These are phyloP conservation scores for Patella depressa DNA, from an alignment of 2,888 invertebrate species.

Conservation along the genomic window DNA sequence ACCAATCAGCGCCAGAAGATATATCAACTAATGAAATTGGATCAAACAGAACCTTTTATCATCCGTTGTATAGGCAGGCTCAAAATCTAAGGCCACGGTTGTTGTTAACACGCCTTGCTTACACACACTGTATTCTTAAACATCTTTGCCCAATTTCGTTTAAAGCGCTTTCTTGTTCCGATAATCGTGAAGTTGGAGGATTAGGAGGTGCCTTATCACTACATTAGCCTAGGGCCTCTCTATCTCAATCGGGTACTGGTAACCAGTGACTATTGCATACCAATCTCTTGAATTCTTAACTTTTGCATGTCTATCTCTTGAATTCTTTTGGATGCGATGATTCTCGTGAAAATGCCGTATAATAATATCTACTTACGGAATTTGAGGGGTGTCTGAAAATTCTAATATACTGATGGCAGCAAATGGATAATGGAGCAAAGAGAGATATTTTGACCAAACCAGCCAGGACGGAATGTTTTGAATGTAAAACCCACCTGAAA, in stretches of 20 bases:
- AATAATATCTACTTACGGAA: conserved; percentile 75
- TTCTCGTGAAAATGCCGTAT: background rate
- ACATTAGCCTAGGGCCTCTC: background rate
- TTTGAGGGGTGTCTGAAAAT: conserved; percentile 80
- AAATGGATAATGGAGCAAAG: conserved; percentile 80
- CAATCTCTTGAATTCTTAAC: background rate
- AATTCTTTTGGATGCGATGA: background rate
- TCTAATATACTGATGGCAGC: conserved; percentile 86
- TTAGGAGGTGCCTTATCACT: too few species aligned
- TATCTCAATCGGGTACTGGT: background rate
- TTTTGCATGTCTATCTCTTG: too few species aligned
- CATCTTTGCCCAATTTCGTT: too few species aligned
- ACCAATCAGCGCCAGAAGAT: too few species aligned
- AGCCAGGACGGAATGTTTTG: conserved; percentile 47
- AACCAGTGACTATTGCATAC: background rate
- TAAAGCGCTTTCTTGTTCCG: too few species aligned
- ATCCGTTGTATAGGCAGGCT: too few species aligned
- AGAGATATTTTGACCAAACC: conserved; percentile 46
- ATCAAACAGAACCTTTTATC: too few species aligned
- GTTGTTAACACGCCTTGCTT: too few species aligned
- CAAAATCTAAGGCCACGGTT: too few species aligned
- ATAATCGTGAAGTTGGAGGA: too few species aligned
- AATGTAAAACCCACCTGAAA: conserved; percentile 51
- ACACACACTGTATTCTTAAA: too few species aligned
- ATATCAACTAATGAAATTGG: too few species aligned